These are phyloP conservation scores for Selenia dentaria DNA, from an alignment of 2,888 invertebrate genomes.

Conservation along the genomic window DNA sequence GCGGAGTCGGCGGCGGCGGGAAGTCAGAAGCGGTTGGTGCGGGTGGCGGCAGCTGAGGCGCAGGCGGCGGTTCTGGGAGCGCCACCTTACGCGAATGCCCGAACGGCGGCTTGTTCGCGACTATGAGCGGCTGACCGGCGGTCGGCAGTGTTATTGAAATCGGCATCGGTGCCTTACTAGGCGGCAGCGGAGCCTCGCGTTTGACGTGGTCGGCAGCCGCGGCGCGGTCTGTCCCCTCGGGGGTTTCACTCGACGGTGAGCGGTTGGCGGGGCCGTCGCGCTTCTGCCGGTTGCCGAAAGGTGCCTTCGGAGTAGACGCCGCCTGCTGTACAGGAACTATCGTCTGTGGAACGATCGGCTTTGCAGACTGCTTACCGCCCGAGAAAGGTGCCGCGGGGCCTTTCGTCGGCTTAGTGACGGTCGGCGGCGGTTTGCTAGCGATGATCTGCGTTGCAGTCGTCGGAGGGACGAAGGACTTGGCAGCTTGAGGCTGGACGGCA, in stretches of 20 bases:
- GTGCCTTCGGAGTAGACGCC: conserved; percentile 71
- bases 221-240: conserved; percentile 51
- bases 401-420: conserved; percentile 60
- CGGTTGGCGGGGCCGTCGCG: conserved; percentile 67
- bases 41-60: conserved; percentile 71
- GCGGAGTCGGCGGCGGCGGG: conserved; percentile 76
- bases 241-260: conserved; percentile 65
- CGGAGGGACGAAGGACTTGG: conserved; percentile 60
- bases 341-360: conserved; percentile 74
- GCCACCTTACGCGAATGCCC: conserved; percentile 69
- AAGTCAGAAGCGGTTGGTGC: conserved; percentile 80
- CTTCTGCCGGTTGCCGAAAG: conserved; percentile 77
- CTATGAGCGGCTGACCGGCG: conserved; percentile 75
- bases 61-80: conserved; percentile 61
- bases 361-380: conserved; percentile 67
- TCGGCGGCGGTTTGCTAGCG: conserved; percentile 57
- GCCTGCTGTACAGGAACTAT: conserved; percentile 74
- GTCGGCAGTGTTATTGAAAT: conserved; percentile 77
- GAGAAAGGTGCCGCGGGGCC: conserved; percentile 78
- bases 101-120: conserved; percentile 76
- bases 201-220: conserved; percentile 54
- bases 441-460: conserved; percentile 50
- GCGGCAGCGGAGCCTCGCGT: conserved; percentile 67
- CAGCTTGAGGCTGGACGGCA: conserved; percentile 37
- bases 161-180: conserved; percentile 78